Percentiles rank a stretch among this genome's conserved stretches.
Conservation (phyloP, 2,797 vertebrate genomes). For the Myripristis jacobus region DNA sequence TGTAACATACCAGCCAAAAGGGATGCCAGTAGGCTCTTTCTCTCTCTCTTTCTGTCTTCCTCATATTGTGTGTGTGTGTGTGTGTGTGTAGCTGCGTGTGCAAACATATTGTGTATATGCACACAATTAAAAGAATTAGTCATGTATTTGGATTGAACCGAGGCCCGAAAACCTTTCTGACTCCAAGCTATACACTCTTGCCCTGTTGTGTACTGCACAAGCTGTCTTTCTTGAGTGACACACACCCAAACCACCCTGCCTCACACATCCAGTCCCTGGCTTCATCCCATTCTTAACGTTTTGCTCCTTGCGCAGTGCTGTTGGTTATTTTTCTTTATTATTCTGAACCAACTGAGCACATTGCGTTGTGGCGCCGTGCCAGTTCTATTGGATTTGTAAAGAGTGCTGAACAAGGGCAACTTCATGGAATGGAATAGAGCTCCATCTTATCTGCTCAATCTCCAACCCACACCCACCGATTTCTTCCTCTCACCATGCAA, state of each 20-base stretch:
- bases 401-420: not conserved
- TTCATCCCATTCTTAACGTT: slow-evolving; percentile 44
- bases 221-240: slow-evolving; percentile 31
- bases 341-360: not conserved
- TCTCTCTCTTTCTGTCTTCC: slow-evolving; percentile 36
- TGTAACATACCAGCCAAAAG: slow-evolving; percentile 36
- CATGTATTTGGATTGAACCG: slow-evolving; percentile 35
- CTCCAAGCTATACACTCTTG: slow-evolving; percentile 56
- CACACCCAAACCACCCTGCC: slow-evolving; percentile 13
- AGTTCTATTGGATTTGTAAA: not conserved
- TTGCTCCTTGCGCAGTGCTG: slow-evolving; percentile 3
- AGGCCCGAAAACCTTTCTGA: slow-evolving; percentile 60
- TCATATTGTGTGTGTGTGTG: too few species aligned
- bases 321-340: not conserved
- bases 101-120: slow-evolving; percentile 9
- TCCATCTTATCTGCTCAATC: slow-evolving; percentile 15
- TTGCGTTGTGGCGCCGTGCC: too few species aligned
- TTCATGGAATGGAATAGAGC: slow-evolving; percentile 48
- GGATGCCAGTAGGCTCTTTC: slow-evolving; percentile 42
- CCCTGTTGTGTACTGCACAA: slow-evolving; percentile 23
- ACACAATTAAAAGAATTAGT: slow-evolving; percentile 10
- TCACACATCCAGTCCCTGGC: not conserved
- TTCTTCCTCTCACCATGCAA: slow-evolving; percentile 14
- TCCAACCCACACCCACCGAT: slow-evolving; percentile 13
- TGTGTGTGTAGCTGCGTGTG: too few species aligned